Conservation (phyloP, 1,140 invertebrate species). For the Centruroides sculpturatus region DNA sequence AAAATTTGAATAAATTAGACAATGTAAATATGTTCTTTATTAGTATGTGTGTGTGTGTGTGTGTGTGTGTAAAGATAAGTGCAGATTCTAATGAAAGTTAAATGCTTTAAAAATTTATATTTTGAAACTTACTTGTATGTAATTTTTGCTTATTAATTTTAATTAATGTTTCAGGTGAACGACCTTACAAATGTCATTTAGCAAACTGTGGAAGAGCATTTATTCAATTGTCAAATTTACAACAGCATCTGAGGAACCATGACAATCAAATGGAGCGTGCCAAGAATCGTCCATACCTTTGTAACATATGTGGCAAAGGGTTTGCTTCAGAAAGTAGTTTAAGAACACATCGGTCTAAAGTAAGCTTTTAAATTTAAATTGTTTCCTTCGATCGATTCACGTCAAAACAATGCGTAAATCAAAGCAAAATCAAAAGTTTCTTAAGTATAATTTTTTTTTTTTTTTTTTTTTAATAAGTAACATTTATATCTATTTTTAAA, state of each 20-base stretch:
- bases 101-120: no score
- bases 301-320: conserved; percentile 83
- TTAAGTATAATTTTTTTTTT: no score
- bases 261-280: conserved; percentile 32
- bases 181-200: conserved; percentile 90
- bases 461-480: no score
- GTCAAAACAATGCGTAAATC: no score
- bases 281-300: not conserved
- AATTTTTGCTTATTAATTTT: conserved; percentile 9
- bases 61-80: no score
- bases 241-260: conserved; percentile 90
- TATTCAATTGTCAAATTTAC: conserved; percentile 90
- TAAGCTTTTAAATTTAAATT: not conserved
- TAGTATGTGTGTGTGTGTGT: no score
- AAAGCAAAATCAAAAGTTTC: no score
- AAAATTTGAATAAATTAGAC: no score
- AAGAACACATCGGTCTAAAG: conserved; percentile 83
- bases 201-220: conserved; percentile 89
- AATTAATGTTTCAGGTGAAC: conserved; percentile 56
- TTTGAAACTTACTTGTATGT: not conserved
- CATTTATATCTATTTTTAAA: no score
- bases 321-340: conserved; percentile 91
- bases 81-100: no score
- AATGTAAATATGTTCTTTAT: no score
- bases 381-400: no score